phyloP scores from a whole-genome alignment of 1,140 invertebrate species.

The Cotesia typhae region DNA sequence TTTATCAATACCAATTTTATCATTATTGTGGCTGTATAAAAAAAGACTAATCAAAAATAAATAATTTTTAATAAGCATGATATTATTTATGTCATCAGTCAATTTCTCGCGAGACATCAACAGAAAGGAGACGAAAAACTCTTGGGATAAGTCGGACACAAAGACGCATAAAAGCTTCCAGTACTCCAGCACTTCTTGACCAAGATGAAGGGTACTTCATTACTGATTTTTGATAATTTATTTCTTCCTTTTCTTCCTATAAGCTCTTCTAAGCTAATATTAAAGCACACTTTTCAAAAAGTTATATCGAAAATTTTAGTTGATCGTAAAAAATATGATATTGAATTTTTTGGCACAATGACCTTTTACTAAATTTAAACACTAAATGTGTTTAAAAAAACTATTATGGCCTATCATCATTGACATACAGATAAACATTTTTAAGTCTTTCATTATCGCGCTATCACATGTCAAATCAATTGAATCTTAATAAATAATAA shows the following conservation, averaged over 20 bases:
- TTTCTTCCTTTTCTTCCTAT: background rate
- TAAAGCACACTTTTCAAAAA: background rate
- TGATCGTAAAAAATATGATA: no score
- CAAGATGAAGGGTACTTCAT: constrained; percentile 61
- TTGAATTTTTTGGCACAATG: no score
- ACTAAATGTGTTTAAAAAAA: no score
- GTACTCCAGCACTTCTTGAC: constrained; percentile 67
- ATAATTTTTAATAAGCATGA: no score
- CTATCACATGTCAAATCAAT: no score
- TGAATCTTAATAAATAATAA: no score
- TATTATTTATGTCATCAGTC: constrained; percentile 44
- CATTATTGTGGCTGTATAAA: no score
- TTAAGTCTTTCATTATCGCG: background rate
- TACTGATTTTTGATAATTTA: constrained; percentile 39
- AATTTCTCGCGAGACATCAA: constrained; percentile 44
- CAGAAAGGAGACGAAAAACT: constrained; percentile 58
- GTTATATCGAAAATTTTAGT: background rate
- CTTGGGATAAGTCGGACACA: constrained; percentile 60
- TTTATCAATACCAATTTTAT: no score
- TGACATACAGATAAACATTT: background rate
- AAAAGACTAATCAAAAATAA: no score
- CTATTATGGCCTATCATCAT: no score
- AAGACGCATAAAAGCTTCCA: constrained; percentile 66
- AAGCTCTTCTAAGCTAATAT: no score
- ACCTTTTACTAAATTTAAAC: no score